Evolutionary conservation across 2,888 invertebrate genomes (phyloP), one percentile per base, ranked within the genome.

Genomic region (Antitype chi): DNA sequence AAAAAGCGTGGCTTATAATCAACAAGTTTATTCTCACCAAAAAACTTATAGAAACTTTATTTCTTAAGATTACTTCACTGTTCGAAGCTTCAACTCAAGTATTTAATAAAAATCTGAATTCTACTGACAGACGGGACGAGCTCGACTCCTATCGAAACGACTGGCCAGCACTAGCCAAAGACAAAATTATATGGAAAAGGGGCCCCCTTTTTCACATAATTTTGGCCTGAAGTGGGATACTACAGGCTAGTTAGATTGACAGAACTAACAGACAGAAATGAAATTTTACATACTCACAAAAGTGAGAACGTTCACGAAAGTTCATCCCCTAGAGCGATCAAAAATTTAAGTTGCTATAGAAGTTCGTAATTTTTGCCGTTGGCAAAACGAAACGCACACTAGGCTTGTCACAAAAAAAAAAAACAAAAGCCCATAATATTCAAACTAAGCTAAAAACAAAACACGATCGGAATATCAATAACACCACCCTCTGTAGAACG

Each of bases 391-490:
- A 28, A 13, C 4, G 25, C 6, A 20, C 7, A 47, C 11, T 20
- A 4, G 8, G 2, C 8, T n/a, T 49, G 25, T 23, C 25, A 49
- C 20, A 25, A 13, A 66, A 25, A 25, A 25, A 47, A 71, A 28
- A 43, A 52, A 70, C 8, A 49, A 53, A 47, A 25, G n/a, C 20
- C 25, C 4, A 67, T 63, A 63, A 53, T 28, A 52, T 47, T 32
- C 23, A 62, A 70, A 76, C 67, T 53, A 55, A 38, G 49, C 63
- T 69, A 81, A 77, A 76, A 76, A 77, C 32, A 53, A 69, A 72
- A 72, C 60, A 69, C 57, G 53, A 53, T 53, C 70, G 38, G 55
- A 55, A 74, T 70, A 77, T 77, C 63, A 70, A 73, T 76, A 78
- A 69, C 60, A 70, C 59, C 53, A 77, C 62, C 68, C 72, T 64